Percentiles rank a stretch among this genome's conserved stretches.
These are phyloP conservation scores for Drosophila kambysellisi DNA, from an alignment of 2,888 invertebrate genomes.

Conservation along the genomic window DNA sequence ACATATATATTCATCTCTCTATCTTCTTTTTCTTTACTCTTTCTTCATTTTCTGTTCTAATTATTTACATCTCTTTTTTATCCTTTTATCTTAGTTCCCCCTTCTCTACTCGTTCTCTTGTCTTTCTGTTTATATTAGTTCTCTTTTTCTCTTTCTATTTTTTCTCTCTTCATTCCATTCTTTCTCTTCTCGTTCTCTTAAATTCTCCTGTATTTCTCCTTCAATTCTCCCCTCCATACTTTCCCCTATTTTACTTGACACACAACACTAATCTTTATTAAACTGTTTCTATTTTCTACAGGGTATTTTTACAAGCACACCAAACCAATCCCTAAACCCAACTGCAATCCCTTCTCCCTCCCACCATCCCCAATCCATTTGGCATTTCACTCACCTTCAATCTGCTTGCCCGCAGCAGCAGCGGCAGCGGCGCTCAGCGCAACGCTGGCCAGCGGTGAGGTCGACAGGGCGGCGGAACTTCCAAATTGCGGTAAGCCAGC, in stretches of 20 bases:
- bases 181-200: background rate
- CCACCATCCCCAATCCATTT: too few species aligned
- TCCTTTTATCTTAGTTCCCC: too few species aligned
- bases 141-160: background rate
- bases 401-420: conserved; percentile 95
- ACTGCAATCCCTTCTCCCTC: background rate
- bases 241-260: background rate
- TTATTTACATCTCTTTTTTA: too few species aligned
- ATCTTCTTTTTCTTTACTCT: too few species aligned
- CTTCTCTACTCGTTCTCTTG: background rate
- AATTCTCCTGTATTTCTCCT: background rate
- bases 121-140: background rate
- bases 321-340: conserved; percentile 2
- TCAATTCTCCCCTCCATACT: background rate
- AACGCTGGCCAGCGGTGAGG: conserved; percentile 87
- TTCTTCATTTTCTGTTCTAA: background rate
- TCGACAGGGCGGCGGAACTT: conserved; percentile 87
- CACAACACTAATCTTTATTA: background rate
- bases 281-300: background rate
- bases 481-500: conserved; percentile 87
- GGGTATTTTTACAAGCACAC: background rate
- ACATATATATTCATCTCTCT: too few species aligned
- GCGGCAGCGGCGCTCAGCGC: conserved; percentile 91
- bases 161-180: fast-evolving
- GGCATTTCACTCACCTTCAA: conserved; percentile 89